These are phyloP conservation scores for Halichondria panicea DNA, from an alignment of 37 sponge, comb jelly and placozoan species.

Conservation along the genomic window DNA sequence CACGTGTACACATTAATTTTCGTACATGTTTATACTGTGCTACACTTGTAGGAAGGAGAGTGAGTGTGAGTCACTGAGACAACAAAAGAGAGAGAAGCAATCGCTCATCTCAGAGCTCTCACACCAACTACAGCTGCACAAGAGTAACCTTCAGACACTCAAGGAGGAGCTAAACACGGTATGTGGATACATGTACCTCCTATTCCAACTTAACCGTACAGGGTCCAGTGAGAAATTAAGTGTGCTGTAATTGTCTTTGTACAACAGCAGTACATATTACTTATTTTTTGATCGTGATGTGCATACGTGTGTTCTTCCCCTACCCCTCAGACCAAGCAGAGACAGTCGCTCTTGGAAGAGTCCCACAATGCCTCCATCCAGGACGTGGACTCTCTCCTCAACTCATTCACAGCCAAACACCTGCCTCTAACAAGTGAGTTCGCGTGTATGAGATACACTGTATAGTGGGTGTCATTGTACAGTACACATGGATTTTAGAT, in stretches of 20 bases:
- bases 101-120: conserved; percentile 8
- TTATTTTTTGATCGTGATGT: background rate
- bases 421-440: too few relatives aligned
- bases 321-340: conserved; percentile 13
- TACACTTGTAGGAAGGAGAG: background rate
- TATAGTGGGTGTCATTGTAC: too few relatives aligned
- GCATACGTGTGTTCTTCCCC: background rate
- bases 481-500: too few relatives aligned
- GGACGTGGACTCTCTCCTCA: conserved; percentile 1
- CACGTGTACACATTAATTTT: background rate
- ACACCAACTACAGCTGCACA: background rate
- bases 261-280: background rate
- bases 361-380: background rate
- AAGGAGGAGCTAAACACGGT: conserved; percentile 30
- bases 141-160: conserved; percentile 11
- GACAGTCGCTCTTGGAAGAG: conserved; percentile 1
- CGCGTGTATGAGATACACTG: too few relatives aligned
- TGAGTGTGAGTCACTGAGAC: background rate
- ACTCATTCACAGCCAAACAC: too few relatives aligned
- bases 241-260: background rate
- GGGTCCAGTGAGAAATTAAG: background rate
- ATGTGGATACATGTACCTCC: background rate
- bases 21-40: background rate
- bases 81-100: conserved; percentile 20
- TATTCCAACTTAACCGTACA: background rate